Conservation (phyloP, 2,113 vertebrate genomes). For the Petromus typicus region DNA sequence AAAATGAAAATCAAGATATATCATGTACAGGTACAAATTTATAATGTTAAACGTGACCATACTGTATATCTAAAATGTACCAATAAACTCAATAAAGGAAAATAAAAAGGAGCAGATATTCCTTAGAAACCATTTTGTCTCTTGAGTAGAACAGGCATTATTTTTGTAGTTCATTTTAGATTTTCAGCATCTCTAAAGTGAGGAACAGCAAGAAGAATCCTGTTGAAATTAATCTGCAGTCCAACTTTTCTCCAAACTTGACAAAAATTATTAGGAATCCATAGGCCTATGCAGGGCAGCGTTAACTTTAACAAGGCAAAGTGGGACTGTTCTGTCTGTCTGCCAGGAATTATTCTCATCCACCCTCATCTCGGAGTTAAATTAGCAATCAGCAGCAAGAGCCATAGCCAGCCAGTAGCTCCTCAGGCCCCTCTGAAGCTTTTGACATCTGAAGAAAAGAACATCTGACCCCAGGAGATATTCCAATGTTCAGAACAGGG, state of each 20-base stretch:
- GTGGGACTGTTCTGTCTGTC: not conserved
- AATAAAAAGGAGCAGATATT: not conserved
- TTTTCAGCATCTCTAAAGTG: constrained; percentile 43
- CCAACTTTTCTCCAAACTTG: constrained; percentile 39
- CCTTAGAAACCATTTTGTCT: not conserved
- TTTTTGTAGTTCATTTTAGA: constrained; percentile 37
- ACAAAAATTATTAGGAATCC: not conserved
- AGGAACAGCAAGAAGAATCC: not conserved
- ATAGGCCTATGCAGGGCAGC: not conserved
- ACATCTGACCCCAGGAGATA: not conserved
- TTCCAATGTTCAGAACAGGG: not conserved
- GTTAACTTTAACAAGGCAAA: not conserved
- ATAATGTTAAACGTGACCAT: too few relatives aligned
- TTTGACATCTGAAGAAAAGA: not conserved
- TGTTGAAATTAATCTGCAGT: constrained; percentile 36
- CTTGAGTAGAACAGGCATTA: not conserved
- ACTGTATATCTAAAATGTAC: too few relatives aligned
- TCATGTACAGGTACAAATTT: too few relatives aligned
- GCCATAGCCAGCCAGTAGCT: not conserved
- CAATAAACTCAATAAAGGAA: too few relatives aligned
- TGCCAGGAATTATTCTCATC: not conserved
- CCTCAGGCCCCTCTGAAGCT: not conserved
- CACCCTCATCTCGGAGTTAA: not conserved
- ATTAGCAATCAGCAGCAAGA: not conserved
- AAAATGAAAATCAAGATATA: too few relatives aligned